These are phyloP conservation scores for Malurus splendens DNA, from an alignment of 2,797 vertebrate genomes.

Conservation along the genomic window DNA sequence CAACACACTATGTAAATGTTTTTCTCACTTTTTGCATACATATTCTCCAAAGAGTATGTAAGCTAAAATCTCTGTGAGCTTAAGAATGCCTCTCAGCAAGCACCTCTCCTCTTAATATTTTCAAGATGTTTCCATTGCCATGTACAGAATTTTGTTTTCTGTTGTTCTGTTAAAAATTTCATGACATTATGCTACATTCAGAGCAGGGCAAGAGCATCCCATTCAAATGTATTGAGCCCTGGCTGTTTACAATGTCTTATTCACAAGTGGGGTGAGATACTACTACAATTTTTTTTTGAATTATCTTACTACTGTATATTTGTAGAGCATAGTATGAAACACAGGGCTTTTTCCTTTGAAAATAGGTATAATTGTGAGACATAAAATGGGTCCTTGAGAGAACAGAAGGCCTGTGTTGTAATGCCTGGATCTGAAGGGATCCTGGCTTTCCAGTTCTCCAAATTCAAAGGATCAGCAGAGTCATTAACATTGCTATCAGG, in stretches of 20 bases:
- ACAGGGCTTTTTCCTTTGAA: accelerated
- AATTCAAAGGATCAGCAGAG: background rate
- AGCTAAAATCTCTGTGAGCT: background rate
- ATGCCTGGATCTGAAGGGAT: background rate
- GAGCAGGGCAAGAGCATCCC: background rate
- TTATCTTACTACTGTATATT: background rate
- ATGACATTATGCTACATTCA: background rate
- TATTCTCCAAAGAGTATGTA: background rate
- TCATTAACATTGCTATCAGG: background rate
- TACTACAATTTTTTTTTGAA: background rate
- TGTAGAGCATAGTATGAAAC: background rate
- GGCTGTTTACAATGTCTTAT: background rate
- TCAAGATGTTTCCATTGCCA: background rate
- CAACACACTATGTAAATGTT: too few relatives aligned
- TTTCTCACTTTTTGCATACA: background rate
- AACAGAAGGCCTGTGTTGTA: background rate
- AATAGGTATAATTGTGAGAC: background rate
- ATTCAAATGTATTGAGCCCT: background rate
- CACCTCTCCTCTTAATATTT: background rate
- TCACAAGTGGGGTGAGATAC: background rate
- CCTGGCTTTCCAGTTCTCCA: background rate
- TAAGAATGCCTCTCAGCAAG: background rate
- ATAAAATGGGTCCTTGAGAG: background rate
- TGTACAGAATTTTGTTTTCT: background rate
- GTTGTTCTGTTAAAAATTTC: background rate